Base-by-base conservation (phyloP, 2,113 vertebrate species). In the Nematolebias whitei region DNA sequence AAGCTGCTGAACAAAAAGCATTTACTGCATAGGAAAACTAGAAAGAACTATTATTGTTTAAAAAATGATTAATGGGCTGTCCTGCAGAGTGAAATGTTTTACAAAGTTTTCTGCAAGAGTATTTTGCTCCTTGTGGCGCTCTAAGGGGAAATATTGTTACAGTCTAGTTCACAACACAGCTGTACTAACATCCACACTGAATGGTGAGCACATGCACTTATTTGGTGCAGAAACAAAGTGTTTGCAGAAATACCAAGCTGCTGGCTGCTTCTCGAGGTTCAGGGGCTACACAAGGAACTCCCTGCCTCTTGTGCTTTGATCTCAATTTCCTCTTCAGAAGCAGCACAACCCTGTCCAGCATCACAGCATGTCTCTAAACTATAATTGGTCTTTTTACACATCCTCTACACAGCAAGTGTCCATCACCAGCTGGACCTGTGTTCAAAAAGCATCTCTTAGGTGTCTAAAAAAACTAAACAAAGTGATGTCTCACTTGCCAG, bases 371-470 rank as follows among this genome's bases (percentile, higher is more conserved):
- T 68, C 45, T 64, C 22, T 38, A 64, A 63, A 68, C 53, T 57
- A 39, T 81, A 87, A 89, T 81, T 87, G 65, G 88, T 88, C 84
- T 73, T 84, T 71, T 67, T 63, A 74, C 72, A 78, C 61, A 23
- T 67, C 53, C 65, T 59, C 51, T 63, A 71, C 47, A 60, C 63
- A 69, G 73, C 79, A 87, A 67, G 71, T 78, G 78, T 78, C 58
- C 59, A 59, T 74, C 72, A 39, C 38, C 52, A 40, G 58, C 66
- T 74, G 29, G 61, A 75, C 67, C 81, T 85, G 81, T 88, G 79
- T 77, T 79, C 65, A 63, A 26, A n/a, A 52, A 44, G 65, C 69
- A 32, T 72, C 64, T 58, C 62, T 54, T 70, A 68, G 59, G 66
- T 58, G 57, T 73, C 48, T 23, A 40, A 58, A 63, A 67, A 41